These are phyloP conservation scores for Pomatorhinus ruficollis DNA, from an alignment of 2,113 vertebrate species.

Conservation along the genomic window DNA sequence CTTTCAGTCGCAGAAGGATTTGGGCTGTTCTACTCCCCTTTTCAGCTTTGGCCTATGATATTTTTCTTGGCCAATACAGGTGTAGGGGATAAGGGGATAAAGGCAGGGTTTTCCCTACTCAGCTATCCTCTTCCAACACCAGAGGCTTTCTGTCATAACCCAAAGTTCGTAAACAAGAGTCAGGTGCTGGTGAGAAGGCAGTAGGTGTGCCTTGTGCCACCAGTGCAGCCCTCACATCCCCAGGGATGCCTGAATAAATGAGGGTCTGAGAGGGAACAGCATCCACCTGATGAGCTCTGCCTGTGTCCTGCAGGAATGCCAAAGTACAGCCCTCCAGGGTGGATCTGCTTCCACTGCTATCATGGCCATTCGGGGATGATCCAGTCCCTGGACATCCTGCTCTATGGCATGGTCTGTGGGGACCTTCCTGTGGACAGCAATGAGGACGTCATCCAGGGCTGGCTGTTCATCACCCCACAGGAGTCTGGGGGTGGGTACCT, in stretches of 20 bases:
- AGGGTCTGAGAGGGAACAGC: background rate
- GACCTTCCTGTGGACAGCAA: background rate
- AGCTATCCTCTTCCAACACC: background rate
- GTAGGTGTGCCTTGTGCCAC: background rate
- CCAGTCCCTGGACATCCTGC: background rate
- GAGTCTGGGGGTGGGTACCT: accelerated
- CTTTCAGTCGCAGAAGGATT: background rate
- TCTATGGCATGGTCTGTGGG: background rate
- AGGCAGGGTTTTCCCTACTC: background rate
- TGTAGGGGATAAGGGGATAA: background rate
- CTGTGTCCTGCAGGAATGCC: background rate
- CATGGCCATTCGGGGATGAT: background rate
- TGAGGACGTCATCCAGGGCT: background rate
- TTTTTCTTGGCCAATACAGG: background rate
- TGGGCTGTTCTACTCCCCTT: background rate
- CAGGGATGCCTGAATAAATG: background rate
- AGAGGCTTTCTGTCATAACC: background rate
- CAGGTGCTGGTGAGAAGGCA: background rate
- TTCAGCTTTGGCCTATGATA: background rate
- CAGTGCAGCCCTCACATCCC: background rate
- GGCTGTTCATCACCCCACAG: background rate
- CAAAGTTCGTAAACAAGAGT: background rate
- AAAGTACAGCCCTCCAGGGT: accelerated
- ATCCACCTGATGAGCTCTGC: background rate
- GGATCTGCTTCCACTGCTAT: background rate